Base-by-base conservation (phyloP, 2,888 invertebrate species). In the Doris montereyensis region DNA sequence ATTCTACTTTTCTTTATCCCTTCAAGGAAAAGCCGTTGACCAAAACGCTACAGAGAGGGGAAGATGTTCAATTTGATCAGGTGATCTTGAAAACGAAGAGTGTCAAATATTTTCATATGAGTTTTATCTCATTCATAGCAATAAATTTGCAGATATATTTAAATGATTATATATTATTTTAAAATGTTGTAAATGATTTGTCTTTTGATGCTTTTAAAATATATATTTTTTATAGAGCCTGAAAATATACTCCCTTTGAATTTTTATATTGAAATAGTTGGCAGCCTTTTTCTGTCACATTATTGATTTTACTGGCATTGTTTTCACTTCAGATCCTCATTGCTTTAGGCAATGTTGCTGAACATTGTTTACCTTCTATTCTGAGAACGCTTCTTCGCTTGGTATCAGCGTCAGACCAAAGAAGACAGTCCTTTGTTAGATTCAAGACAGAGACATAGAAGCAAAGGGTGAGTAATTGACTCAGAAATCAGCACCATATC, bases 291-390 rank as follows among this genome's bases (percentile, higher is more conserved):
- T 28, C 57, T 52, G 65, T 26, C 41, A 21, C n/a, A 60, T 75
- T 35, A 21, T 34, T 5, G 4, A 8, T 34, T 62, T 28, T 5
- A 77, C 65, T 28, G 28, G 3, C 28, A 8, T 10, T 35, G 30
- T 68, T 80, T 76, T 58, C 28, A 13, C 71, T 82, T 92, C 97
- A 98, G 92, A 93, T 99, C 62, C 92, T 98, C 70, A 95, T 95
- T 74, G 96, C 97, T 0, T 95, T 99, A 88, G 97, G 97, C 21
- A 96, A 96, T 10, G 97, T 98, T 1, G 97, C 98, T 0, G 99
- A 99, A 90, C 97, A 99, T 91, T 98, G 98, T 91, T 93, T 99
- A 83, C 99, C 99, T 0, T 98, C 99, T 2, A 93, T 99, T 83
- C 92, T 99, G 83, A 93, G 95, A 78, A 97, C 98, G 1, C 92